Base-by-base conservation (phyloP, 2,113 vertebrate genomes). In the Romanogobio albipinnatus region DNA sequence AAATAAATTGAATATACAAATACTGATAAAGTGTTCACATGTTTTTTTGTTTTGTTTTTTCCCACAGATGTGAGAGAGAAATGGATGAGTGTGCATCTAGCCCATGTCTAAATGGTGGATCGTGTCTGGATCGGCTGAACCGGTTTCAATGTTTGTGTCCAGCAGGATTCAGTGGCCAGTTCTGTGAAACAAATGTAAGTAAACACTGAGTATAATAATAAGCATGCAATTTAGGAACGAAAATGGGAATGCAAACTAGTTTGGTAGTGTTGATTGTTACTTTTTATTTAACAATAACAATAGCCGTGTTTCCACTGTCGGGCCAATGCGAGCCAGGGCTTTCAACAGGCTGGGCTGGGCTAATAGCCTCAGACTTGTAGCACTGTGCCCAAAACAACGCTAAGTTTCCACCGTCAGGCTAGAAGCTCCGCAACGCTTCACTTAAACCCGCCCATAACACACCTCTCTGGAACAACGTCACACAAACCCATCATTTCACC, bases 21-120 rank as follows among this genome's bases (percentile, higher is more conserved):
- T 24, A 49, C 45, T 74, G 39, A 26, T 47, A 26, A 74, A 74
- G 13, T 49, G 5, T 62, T 62, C 5, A 26, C 13, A 9, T 70
- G 8, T 11, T 0, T 70, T 70, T 29, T n/a, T n/a, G n/a, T n/a
- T n/a, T n/a, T n/a, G 0, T 39, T 88, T 71, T 86, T 0, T 85
- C 17, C 85, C 19, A 19, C 88, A 99, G 98, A 33, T 99, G 98
- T 92, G 96, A 95, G 88, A 86, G 87, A 15, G 96, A 96, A 29
- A 83, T 94, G 0, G 90, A 96, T 1, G 94, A 97, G 73, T 99
- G 98, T 29, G 92, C 93, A 0, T 95, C 95, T 0, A 97, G 95
- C 88, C 98, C 97, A 0, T 99, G 98, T 91, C 93, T 93, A 88
- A 97, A 98, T 0, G 97, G 97, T 0, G 98, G 96, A 1, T 96